Base-by-base conservation (phyloP, 2,113 vertebrate genomes). In the Odocoileus virginianus region DNA sequence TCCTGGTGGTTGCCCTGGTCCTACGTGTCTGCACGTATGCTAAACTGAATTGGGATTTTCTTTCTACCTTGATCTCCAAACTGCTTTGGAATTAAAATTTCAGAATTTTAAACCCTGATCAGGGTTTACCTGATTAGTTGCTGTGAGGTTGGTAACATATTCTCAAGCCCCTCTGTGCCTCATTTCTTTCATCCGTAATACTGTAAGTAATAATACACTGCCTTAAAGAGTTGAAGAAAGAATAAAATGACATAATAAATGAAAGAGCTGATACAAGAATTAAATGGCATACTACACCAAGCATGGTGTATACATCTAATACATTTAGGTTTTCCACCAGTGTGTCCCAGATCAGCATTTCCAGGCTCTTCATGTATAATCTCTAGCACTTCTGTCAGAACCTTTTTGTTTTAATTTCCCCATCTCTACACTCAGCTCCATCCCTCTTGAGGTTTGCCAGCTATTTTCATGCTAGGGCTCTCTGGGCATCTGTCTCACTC, bases 61-160 rank as follows among this genome's bases (percentile, higher is more conserved):
- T 52, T 27, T 93, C 74, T 58, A 21, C 30, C 40, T 90, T 55
- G 33, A 82, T 54, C 16, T 27, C 47, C 23, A 89, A 88, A 90
- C 64, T 86, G 54, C 50, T 71, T 11, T 50, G 47, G 94, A 82
- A 92, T 95, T 83, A 87, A 95, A 95, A 95, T 87, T 60, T 79
- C 21, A 91, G 40, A 28, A n/a, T 16, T 58, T 50, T 89, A 90
- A 79, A 55, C 28, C 13, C 50, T 74, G 6, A 27, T 89, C 8
- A 84, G n/a, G 64, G 27, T 95, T 96, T 87, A 55, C 30, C 27
- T 89, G 54, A 25, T 52, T 96, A 90, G 47, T 30, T 87, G 5
- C 45, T 54, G 21, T 33, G 15, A 55, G 57, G 8, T 52, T 67
- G 89, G 5, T 6, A 76, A 17, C 23, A 17, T 58, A 52, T 85